Base-by-base conservation (phyloP, 2,113 vertebrate genomes). In the Thymallus thymallus region DNA sequence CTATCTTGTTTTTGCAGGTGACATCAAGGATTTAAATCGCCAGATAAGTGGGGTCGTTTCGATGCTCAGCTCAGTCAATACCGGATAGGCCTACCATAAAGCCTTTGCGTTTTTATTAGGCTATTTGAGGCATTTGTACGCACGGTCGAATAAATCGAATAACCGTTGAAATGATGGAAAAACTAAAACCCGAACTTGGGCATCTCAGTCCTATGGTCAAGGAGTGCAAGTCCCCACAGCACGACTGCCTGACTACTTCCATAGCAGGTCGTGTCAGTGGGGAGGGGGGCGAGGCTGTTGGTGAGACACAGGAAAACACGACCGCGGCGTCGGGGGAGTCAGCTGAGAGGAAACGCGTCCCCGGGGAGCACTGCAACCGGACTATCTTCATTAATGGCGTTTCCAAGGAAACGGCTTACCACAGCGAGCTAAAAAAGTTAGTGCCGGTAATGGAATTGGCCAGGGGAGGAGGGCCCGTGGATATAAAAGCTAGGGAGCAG, bases 401-500 rank as follows among this genome's bases (percentile, higher is more conserved):
- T 88, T 76, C 93, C 92, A 94, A 94, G 92, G 94, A 94, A 91
- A 95, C 94, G 64, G 89, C 88, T 77, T 91, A 91, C 86, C 75
- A 82, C 73, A 82, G 62, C 69, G 81, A 78, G 67, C 83, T 76
- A 66, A 82, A 81, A 81, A 85, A 86, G 84, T 83, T 86, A 88
- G 91, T 93, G 84, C 89, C 92, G 77, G 89, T 94, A 85, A 94
- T 94, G 79, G 94, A 96, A 88, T 87, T 95, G 91, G 90, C 84
- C 89, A 92, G 79, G 88, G 90, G 90, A 85, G 85, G 88, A 88
- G 72, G 75, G 72, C 56, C 20, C 16, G 75, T 58, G n/a, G 92
- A 93, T 91, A 92, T 94, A 94, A 95, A 95, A 92, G 90, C 88
- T 87, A 87, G 89, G n/a, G 94, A 94, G 82, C 81, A 88, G 84